Evolutionary conservation across 1,140 invertebrate genomes (phyloP), one percentile per base, ranked within the genome.

Genomic region (Phthorimaea operculella): DNA sequence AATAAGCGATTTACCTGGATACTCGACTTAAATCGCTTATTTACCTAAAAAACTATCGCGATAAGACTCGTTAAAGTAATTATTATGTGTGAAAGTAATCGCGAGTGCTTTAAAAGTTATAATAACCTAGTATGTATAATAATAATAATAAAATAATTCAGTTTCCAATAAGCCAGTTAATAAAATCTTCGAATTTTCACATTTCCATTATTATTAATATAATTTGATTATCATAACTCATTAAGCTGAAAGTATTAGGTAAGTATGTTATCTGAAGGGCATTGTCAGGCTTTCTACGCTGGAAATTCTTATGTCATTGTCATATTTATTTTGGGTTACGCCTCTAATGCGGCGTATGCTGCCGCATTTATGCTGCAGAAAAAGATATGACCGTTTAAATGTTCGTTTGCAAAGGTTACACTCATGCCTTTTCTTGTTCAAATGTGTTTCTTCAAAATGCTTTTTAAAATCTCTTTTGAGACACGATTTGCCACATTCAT

Each of bases 401-500:
- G 49, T 49, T 12, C 15, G 51, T 11, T 68, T 59, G 39, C 68
- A 70, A 34, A 64, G 62, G 48, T 63, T 62, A 44, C 68, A 70
- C 5, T 56, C 14, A 21, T 67, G 60, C 12, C 57, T 59, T n/a
- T 33, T 39, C 1, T 58, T 50, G 9, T 63, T 55, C 0, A 18
- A 18, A 48, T 72, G 66, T 45, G 33, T 60, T 10, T 70, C 62
- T 21, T 63, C 54, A 5, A 60, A 55, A 57, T 74, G 68, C 33
- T 69, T 71, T 18, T 66, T 63, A 16, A 64, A 56, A 52, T 63
- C 58, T n/a, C 57, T 56, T 39, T 66, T 64, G 1, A 59, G 15
- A 45, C 58, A 56, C 8, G 39, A 48, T 42, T 59, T 61, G 1
- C 59, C 59, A 39, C 66, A 72, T 11, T 63, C 21, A 33, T 52